These are phyloP conservation scores for Hucho hucho DNA, from an alignment of 2,113 vertebrate species.

Conservation along the genomic window DNA sequence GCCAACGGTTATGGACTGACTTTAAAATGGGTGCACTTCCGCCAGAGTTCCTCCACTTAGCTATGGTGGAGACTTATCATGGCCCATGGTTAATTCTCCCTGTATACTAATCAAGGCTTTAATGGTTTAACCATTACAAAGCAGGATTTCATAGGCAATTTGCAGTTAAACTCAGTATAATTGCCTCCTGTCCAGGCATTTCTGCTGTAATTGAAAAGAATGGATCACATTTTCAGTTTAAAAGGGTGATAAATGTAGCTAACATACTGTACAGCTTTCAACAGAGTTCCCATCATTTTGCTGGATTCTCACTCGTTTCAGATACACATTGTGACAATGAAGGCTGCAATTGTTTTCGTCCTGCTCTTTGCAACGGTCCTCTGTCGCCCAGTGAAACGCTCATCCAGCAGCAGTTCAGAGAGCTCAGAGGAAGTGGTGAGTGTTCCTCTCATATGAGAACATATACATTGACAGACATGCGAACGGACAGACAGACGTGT, in stretches of 20 bases:
- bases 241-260: too few relatives aligned
- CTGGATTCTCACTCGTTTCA: constrained; percentile 26
- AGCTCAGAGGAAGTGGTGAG: constrained; percentile 73
- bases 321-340: constrained; percentile 66
- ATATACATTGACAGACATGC: neutral
- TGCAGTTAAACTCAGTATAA: neutral
- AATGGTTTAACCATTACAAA: constrained; percentile 29
- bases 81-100: neutral
- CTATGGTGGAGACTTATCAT: neutral
- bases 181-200: neutral
- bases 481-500: neutral
- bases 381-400: constrained; percentile 71
- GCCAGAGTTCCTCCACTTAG: neutral
- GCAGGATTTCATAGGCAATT: neutral
- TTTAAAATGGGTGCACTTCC: constrained; percentile 1
- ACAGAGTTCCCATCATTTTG: neutral
- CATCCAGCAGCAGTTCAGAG: constrained; percentile 69
- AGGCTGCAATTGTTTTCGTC: constrained; percentile 67
- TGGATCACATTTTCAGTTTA: neutral
- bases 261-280: neutral
- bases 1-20: neutral
- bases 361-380: constrained; percentile 72
- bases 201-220: neutral
- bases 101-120: constrained; percentile 36
- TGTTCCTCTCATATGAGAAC: constrained; percentile 8